phyloP scores from a whole-genome alignment of 2,797 vertebrate genomes.

The Pipistrellus pygmaeus region DNA sequence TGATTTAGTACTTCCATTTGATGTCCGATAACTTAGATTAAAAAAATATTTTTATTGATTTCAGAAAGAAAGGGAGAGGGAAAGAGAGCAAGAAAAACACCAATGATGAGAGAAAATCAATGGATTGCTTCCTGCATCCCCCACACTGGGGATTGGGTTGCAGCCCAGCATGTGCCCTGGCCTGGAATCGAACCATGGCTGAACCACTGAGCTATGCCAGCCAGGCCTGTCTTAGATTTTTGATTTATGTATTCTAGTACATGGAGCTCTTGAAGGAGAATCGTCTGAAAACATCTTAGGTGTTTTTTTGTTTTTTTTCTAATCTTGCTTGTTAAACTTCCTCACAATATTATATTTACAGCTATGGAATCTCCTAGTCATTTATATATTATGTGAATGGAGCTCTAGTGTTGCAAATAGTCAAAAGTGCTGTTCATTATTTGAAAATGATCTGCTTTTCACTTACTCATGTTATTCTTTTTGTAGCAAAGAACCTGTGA shows the following conservation, averaged over 20 bases:
- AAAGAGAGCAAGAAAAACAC: too few relatives aligned
- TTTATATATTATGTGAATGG: neutral
- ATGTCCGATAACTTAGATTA: neutral
- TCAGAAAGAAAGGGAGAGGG: too few relatives aligned
- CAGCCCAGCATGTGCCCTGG: too few relatives aligned
- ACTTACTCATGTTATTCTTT: neutral
- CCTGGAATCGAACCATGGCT: too few relatives aligned
- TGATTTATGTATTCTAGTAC: neutral
- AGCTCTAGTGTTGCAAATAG: neutral
- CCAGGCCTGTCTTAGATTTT: too few relatives aligned
- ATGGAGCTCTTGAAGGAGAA: neutral
- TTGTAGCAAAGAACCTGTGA: constrained; percentile 18
- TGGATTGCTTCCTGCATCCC: too few relatives aligned
- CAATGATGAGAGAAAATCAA: too few relatives aligned
- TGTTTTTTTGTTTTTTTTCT: too few relatives aligned
- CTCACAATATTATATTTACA: neutral
- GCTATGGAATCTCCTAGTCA: neutral
- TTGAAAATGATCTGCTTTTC: neutral
- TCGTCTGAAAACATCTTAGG: neutral
- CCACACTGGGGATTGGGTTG: too few relatives aligned
- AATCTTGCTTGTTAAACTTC: neutral
- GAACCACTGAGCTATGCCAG: too few relatives aligned
- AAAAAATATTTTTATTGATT: too few relatives aligned
- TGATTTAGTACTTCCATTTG: neutral
- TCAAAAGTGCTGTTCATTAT: neutral